Conservation (phyloP, 2,888 invertebrate genomes). For the Hyposoter didymator region DNA sequence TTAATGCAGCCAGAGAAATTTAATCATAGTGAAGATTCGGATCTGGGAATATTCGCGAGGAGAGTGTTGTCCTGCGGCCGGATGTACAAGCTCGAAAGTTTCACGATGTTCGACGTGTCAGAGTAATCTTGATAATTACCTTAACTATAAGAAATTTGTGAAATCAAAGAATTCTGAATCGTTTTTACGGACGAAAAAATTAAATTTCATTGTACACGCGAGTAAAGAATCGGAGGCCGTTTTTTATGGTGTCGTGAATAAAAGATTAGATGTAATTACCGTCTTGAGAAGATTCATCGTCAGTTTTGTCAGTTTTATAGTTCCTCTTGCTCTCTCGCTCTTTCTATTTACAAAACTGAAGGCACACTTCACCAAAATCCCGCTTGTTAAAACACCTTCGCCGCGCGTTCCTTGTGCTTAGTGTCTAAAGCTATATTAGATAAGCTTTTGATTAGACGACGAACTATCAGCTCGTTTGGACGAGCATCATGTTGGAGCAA, state of each 20-base stretch:
- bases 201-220: neutral
- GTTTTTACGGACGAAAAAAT: neutral
- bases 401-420: conserved; percentile 24
- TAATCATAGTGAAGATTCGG: conserved; percentile 50
- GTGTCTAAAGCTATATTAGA: neutral
- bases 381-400: conserved; percentile 59
- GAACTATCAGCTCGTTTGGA: conserved; percentile 73
- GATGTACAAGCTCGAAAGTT: conserved; percentile 26
- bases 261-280: conserved; percentile 76
- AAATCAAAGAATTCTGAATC: neutral
- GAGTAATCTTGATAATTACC: conserved; percentile 8
- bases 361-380: conserved; percentile 74
- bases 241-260: neutral
- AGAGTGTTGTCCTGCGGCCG: neutral
- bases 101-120: conserved; percentile 10
- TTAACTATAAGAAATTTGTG: neutral
- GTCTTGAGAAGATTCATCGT: conserved; percentile 77
- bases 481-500: conserved; percentile 75
- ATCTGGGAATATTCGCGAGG: conserved; percentile 43
- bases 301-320: conserved; percentile 35
- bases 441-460: conserved; percentile 54
- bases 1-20: conserved; percentile 42
- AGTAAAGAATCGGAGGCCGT: neutral
- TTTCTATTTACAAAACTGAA: conserved; percentile 57
- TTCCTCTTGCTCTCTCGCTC: conserved; percentile 15